Base-by-base conservation (phyloP, 2,797 vertebrate species). In the Mormyrus proboscirostris region DNA sequence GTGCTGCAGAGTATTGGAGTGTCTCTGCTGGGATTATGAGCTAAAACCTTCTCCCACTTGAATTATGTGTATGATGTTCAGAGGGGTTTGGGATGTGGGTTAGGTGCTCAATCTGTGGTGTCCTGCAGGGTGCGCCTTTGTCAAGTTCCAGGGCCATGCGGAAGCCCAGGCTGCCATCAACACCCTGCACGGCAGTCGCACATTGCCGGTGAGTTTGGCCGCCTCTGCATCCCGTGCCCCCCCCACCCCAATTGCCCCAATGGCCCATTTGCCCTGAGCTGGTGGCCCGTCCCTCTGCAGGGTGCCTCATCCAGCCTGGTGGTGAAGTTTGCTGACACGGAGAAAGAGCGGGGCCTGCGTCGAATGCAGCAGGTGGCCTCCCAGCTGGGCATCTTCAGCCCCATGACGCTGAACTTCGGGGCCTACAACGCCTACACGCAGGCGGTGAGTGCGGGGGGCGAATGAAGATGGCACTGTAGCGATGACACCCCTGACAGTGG, bases 281-380 rank as follows among this genome's bases (percentile, higher is more conserved):
- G 6, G 38, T 19, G 10, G 12, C 12, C 57, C 22, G 12, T 41
- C 10, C 83, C 55, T 44, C 33, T 33, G 25, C 92, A 99, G 98
- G 98, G 98, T 0, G 97, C 97, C 7, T 98, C 97, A 0, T 99
- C 98, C 93, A 98, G 97, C 93, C 96, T 99, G 93, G 98, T 99
- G 95, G 98, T 99, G 92, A 99, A 98, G 94, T 99, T 99, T 14
- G 98, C 98, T 0, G 98, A 98, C 96, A 98, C 98, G 0, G 98
- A 99, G 95, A 98, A 98, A 93, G 98, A 99, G 94, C 95, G 98
- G 10, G 97, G 97, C 0, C 94, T 98, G 91, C 95, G 98, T 90
- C 95, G 98, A 86, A 98, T 98, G 97, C 98, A 98, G 96, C 97
- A 98, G 94, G 97, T 98, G 92, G 97, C 97, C 89, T 97, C 95